These are phyloP conservation scores for Idaea aversata DNA, from an alignment of 2,888 invertebrate genomes.

Conservation along the genomic window DNA sequence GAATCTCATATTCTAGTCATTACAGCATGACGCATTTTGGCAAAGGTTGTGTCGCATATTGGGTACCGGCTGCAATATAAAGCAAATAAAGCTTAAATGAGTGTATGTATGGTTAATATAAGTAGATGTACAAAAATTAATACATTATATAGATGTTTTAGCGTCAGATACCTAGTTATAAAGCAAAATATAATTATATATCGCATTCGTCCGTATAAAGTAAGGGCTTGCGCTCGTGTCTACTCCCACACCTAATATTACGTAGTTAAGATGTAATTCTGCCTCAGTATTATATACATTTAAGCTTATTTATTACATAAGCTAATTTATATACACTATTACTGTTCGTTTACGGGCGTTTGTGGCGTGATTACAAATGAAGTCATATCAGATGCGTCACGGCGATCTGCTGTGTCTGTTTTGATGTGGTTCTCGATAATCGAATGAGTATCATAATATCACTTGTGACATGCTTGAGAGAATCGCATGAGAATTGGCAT, in stretches of 20 bases:
- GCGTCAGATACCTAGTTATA: slow-evolving; percentile 80
- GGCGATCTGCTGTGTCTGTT: slow-evolving; percentile 49
- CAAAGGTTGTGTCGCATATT: slow-evolving; percentile 60
- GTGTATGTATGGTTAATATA: slow-evolving; percentile 79
- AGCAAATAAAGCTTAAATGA: slow-evolving; percentile 74
- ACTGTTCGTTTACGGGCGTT: slow-evolving; percentile 74
- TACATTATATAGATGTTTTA: slow-evolving; percentile 81
- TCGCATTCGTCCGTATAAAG: slow-evolving; percentile 80
- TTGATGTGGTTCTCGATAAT: slow-evolving; percentile 31
- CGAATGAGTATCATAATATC: neutral
- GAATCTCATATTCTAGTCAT: slow-evolving; percentile 55
- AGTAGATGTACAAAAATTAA: slow-evolving; percentile 81
- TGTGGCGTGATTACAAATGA: slow-evolving; percentile 71
- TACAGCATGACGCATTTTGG: slow-evolving; percentile 26
- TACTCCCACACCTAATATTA: slow-evolving; percentile 78
- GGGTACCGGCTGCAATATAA: slow-evolving; percentile 59
- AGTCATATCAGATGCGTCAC: slow-evolving; percentile 77
- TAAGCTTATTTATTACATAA: slow-evolving; percentile 80
- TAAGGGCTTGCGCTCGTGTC: slow-evolving; percentile 80
- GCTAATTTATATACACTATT: slow-evolving; percentile 79
- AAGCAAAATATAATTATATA: slow-evolving; percentile 80
- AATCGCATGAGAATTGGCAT: neutral
- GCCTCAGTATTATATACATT: slow-evolving; percentile 81
- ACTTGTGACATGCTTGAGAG: neutral
- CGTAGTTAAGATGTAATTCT: slow-evolving; percentile 80